These are phyloP conservation scores for Archilochus colubris DNA, from an alignment of 2,113 vertebrate genomes.

Conservation along the genomic window DNA sequence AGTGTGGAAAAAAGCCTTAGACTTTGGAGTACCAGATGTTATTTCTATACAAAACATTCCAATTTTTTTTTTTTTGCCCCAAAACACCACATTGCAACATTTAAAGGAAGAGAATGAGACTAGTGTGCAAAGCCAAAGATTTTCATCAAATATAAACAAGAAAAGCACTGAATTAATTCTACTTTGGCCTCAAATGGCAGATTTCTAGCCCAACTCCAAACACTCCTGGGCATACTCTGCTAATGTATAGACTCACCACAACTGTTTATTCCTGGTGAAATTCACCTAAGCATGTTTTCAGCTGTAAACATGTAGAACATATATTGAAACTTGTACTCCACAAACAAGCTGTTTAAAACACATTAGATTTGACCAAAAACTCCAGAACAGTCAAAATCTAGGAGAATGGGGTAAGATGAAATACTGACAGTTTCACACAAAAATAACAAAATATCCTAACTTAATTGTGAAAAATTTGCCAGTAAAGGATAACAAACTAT, in stretches of 20 bases:
- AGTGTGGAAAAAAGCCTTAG: accelerated
- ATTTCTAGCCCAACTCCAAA: background rate
- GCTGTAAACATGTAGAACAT: background rate
- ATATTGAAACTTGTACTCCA: background rate
- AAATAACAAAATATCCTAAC: background rate
- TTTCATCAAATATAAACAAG: background rate
- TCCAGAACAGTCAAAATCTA: background rate
- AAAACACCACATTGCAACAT: no score
- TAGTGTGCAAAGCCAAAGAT: background rate
- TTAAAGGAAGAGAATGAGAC: background rate
- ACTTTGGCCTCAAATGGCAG: background rate
- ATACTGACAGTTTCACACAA: background rate
- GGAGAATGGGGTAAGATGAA: background rate
- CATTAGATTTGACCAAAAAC: background rate
- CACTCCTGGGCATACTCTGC: background rate
- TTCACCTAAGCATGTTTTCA: background rate
- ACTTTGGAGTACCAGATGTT: background rate
- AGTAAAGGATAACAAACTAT: background rate
- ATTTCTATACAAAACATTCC: background rate
- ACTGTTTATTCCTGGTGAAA: background rate
- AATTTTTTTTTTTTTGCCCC: no score
- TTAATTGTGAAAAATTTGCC: background rate
- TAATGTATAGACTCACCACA: background rate
- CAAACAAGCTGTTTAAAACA: background rate
- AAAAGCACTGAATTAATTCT: background rate